A percentile compares a stretch with the other conserved stretches of the same genome.
Evolutionary conservation across 1,140 invertebrate genomes (phyloP).

Genomic region (Thalassaphorura encarpata): DNA sequence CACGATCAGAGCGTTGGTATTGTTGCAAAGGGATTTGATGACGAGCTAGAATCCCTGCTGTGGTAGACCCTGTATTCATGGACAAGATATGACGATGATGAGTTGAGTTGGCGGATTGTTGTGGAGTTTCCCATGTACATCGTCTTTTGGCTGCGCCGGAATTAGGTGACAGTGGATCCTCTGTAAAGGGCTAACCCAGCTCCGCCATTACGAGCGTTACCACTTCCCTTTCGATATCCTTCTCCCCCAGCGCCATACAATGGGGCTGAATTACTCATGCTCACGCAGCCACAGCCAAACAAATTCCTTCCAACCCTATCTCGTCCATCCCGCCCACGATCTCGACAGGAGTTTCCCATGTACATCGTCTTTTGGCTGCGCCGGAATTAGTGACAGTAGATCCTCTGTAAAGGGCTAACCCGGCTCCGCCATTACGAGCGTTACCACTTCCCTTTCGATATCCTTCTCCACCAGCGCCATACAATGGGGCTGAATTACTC

Average conservation of each 20-base stretch:
- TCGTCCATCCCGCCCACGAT: neutral
- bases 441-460: neutral
- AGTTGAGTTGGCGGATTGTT: no score
- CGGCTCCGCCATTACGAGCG: neutral
- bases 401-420: neutral
- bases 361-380: neutral
- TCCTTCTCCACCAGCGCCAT: neutral
- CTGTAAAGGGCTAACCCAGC: neutral
- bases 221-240: neutral
- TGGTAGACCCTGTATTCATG: no score
- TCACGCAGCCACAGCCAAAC: neutral
- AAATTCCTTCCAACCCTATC: conserved; percentile 4
- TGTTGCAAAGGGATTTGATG: no score
- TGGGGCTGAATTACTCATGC: neutral
- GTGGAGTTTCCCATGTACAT: neutral
- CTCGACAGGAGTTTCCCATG: neutral
- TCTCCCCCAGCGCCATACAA: neutral
- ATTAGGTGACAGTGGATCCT: neutral
- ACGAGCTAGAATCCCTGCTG: no score
- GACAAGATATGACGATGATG: no score
- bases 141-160: neutral
- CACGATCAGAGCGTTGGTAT: neutral
- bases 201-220: neutral
- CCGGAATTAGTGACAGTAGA: neutral
- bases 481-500: neutral